Evolutionary conservation across 1,140 invertebrate species (phyloP), one percentile per base, ranked within the genome.

Genomic region (Antheraea mylitta): DNA sequence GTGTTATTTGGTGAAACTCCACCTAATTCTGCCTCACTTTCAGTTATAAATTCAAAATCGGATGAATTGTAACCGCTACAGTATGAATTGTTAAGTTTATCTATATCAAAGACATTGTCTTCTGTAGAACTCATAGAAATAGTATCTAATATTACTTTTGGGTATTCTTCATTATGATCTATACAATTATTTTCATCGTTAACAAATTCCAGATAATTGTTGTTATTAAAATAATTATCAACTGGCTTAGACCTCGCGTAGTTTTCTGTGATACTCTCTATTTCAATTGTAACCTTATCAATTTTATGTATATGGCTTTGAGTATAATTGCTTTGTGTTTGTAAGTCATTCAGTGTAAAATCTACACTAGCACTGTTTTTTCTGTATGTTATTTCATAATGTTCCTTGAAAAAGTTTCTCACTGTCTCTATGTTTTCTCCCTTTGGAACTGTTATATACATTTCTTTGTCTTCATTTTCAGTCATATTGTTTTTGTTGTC

Each of bases 21-120:
- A 18, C 69, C 58, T 22, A 66, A 65, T 58, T 69, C 69, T 19
- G 83, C 82, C 61, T 87, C 81, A 13, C 72, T 62, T 75, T 89
- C 83, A 48, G 78, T 77, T 38, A 87, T 87, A 53, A 86, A 82
- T 75, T 87, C 85, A 58, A 87, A 87, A 77, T 87, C 82, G 36
- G 87, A 86, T 4, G 83, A 86, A 69, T 83, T 66, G 45, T 89
- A 87, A 10, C 72, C 77, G n/a, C 69, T 71, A n/a, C 69, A 68
- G 58, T 73, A 48, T 0, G 70, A 69, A 65, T 69, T 62, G 7
- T 73, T 53, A 6, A 53, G 16, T 53, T 53, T 53, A 53, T 53
- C 38, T 11, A 19, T 38, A 37, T 60, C 18, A 8, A 22, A 60
- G 6, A 19, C 18, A 6, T 60, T 7, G 3, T 60, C 60, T 61